A percentile compares a stretch with the other conserved stretches of the same genome.
These are phyloP conservation scores for Onychostoma macrolepis DNA, from an alignment of 2,113 vertebrate species.

Conservation along the genomic window DNA sequence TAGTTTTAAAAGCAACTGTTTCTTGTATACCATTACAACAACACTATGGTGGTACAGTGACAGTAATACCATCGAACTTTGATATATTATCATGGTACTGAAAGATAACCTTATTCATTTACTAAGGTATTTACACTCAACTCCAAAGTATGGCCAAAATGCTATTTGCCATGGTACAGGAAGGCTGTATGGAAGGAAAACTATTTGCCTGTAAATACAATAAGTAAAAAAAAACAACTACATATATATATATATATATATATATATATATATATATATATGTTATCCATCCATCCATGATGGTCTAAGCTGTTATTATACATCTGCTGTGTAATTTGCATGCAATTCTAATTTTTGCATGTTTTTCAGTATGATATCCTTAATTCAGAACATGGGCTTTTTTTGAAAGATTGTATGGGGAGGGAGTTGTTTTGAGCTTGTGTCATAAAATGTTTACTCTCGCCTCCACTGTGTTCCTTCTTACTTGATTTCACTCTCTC, in stretches of 20 bases:
- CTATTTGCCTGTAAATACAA: too few species aligned
- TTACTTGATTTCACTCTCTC: conserved; percentile 98
- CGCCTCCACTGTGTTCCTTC: conserved; percentile 28
- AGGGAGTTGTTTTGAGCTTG: background rate
- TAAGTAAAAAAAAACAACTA: too few species aligned
- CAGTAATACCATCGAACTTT: background rate
- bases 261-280: too few species aligned
- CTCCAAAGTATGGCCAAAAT: background rate
- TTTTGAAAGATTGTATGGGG: background rate
- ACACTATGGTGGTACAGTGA: background rate
- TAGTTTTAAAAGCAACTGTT: conserved; percentile 29
- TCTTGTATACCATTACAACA: background rate
- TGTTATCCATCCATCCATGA: too few species aligned
- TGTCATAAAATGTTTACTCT: background rate
- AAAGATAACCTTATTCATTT: background rate
- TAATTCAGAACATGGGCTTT: background rate
- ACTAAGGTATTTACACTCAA: background rate
- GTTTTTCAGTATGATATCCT: background rate
- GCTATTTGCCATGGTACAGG: background rate
- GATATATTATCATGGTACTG: background rate
- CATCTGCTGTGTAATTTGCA: background rate
- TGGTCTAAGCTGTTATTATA: background rate
- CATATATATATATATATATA: too few species aligned
- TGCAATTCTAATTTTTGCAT: background rate
- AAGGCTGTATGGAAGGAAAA: too few species aligned